These are phyloP conservation scores for Atopsyche davidsoni DNA, from an alignment of 1,140 invertebrate species.

Conservation along the genomic window DNA sequence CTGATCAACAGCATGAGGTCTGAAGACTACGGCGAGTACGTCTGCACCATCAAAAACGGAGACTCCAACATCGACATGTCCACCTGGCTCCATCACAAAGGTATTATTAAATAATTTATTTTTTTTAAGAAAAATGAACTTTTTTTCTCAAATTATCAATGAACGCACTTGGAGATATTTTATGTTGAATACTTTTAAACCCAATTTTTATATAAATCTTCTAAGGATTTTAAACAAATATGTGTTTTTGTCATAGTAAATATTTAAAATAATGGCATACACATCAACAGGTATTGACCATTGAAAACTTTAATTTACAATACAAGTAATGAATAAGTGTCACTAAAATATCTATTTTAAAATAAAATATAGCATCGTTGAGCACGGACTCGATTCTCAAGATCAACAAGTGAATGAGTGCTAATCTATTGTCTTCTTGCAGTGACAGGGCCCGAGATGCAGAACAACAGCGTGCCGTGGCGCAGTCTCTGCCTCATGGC, in stretches of 20 bases:
- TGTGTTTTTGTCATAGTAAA: too few species aligned
- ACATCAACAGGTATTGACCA: too few species aligned
- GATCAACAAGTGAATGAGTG: neutral
- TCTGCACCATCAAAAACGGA: conserved; percentile 50
- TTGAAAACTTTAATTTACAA: neutral
- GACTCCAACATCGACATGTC: conserved; percentile 37
- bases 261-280: too few species aligned
- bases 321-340: neutral
- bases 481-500: conserved; percentile 6
- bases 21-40: conserved; percentile 63
- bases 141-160: too few species aligned
- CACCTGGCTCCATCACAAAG: conserved; percentile 42
- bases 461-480: conserved; percentile 22
- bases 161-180: too few species aligned
- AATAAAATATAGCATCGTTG: neutral
- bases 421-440: conserved; percentile 2
- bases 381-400: neutral
- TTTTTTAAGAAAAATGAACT: too few species aligned
- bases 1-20: conserved; percentile 51
- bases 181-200: too few species aligned
- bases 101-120: too few species aligned
- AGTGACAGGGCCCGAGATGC: conserved; percentile 9
- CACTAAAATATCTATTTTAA: neutral
- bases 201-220: conserved; percentile 31
- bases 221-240: too few species aligned